Percentiles rank a stretch among this genome's conserved stretches.
Evolutionary conservation across 2,888 invertebrate species (phyloP).

Genomic region (Cenopis cana): DNA sequence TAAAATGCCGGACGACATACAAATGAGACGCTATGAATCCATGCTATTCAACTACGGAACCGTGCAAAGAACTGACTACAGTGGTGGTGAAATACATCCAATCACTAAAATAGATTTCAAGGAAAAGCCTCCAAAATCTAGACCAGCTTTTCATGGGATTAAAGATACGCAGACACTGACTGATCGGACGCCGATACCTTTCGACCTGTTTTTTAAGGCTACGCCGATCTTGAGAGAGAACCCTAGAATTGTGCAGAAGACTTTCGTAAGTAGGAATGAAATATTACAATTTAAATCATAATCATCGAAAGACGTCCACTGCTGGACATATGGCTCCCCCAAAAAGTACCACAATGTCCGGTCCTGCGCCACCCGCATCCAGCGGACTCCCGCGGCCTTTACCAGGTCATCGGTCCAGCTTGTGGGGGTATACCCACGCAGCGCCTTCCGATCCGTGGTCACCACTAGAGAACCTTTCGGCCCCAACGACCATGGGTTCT

Average conservation of each 20-base stretch:
- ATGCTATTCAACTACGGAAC: slow-evolving; percentile 64
- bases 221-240: slow-evolving; percentile 56
- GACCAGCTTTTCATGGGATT: slow-evolving; percentile 47
- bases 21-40: slow-evolving; percentile 48
- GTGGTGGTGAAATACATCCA: slow-evolving; percentile 49
- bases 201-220: slow-evolving; percentile 56
- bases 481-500: too few species aligned
- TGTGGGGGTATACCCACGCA: too few species aligned
- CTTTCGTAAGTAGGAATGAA: slow-evolving; percentile 55
- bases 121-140: slow-evolving; percentile 47
- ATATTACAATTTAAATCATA: not conserved
- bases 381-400: too few species aligned
- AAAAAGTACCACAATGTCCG: too few species aligned
- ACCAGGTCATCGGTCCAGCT: too few species aligned
- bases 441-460: too few species aligned
- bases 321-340: too few species aligned
- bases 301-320: too few species aligned
- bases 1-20: slow-evolving; percentile 40
- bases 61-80: slow-evolving; percentile 56
- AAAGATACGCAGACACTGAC: slow-evolving; percentile 62
- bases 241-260: slow-evolving; percentile 56
- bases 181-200: slow-evolving; percentile 58
- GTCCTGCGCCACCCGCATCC: too few species aligned
- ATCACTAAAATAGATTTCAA: slow-evolving; percentile 51
- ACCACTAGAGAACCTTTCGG: too few species aligned